A percentile compares a stretch with the other conserved stretches of the same genome.
These are phyloP conservation scores for Cylloceria caligata DNA, from an alignment of 2,888 invertebrate species.

Conservation along the genomic window DNA sequence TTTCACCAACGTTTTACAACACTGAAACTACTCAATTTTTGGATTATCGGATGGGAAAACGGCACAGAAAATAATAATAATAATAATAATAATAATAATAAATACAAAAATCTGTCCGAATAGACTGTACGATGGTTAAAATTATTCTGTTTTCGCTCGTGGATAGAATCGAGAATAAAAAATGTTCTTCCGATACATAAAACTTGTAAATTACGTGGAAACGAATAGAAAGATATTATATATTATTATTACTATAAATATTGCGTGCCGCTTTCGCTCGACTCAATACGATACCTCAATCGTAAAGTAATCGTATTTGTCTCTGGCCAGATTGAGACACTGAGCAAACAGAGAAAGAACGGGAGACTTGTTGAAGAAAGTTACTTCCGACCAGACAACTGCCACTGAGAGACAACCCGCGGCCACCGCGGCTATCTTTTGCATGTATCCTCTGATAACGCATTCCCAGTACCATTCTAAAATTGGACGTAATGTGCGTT, in stretches of 20 bases:
- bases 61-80: constrained; percentile 12
- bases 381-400: constrained; percentile 99
- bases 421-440: constrained; percentile 90
- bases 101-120: constrained; percentile 29
- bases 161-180: neutral
- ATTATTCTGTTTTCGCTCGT: neutral
- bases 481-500: constrained; percentile 68
- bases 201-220: neutral
- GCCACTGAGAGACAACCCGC: constrained; percentile 93
- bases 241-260: neutral
- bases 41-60: neutral
- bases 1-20: neutral
- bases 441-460: constrained; percentile 90
- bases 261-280: neutral
- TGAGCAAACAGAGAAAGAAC: constrained; percentile 98
- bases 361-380: constrained; percentile 97
- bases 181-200: neutral
- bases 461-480: constrained; percentile 99
- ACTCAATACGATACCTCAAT: constrained; percentile 91
- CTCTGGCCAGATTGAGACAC: constrained; percentile 93
- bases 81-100: too few relatives aligned
- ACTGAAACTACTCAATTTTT: neutral
- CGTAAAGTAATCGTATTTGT: constrained; percentile 95
- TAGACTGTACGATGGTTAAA: neutral
- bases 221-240: neutral